A percentile compares a stretch with the other conserved stretches of the same genome.
Conservation (phyloP, 2,113 vertebrate genomes). For the Poeciliopsis prolifica region DNA sequence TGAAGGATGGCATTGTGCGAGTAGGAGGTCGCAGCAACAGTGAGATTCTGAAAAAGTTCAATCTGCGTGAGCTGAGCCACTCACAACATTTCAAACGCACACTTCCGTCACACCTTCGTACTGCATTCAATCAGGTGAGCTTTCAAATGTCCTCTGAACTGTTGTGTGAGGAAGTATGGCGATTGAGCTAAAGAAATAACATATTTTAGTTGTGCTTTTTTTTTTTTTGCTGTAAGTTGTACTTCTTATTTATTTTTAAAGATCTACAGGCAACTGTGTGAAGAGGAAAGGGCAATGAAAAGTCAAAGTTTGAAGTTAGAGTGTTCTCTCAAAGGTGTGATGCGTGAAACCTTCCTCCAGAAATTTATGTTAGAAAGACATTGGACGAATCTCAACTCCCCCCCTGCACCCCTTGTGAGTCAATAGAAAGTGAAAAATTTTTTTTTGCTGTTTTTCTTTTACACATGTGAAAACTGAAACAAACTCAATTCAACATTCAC, state of each 20-base stretch:
- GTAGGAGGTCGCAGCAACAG: slow-evolving; percentile 93
- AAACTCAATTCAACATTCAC: too few relatives aligned
- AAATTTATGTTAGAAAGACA: slow-evolving; percentile 77
- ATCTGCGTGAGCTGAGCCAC: slow-evolving; percentile 82
- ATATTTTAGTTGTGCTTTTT: neutral
- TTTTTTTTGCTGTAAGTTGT: neutral
- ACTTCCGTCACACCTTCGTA: slow-evolving; percentile 73
- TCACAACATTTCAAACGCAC: slow-evolving; percentile 46
- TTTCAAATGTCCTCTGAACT: neutral
- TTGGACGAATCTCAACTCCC: slow-evolving; percentile 77
- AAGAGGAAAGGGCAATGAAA: slow-evolving; percentile 68
- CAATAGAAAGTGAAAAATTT: neutral
- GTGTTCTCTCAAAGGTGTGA: slow-evolving; percentile 77
- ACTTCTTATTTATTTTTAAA: slow-evolving; percentile 51
- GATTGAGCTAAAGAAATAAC: neutral
- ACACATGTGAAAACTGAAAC: neutral
- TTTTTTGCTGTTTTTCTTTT: neutral
- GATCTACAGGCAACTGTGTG: slow-evolving; percentile 78
- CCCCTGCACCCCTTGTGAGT: slow-evolving; percentile 63
- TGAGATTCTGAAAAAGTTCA: slow-evolving; percentile 84
- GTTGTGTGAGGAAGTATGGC: neutral
- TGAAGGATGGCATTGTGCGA: slow-evolving; percentile 83
- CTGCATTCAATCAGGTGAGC: slow-evolving; percentile 79
- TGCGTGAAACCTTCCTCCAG: slow-evolving; percentile 79
- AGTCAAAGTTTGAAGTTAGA: slow-evolving; percentile 69